phyloP scores from a whole-genome alignment of 2,888 invertebrate species.

The Drosophila cognata region DNA sequence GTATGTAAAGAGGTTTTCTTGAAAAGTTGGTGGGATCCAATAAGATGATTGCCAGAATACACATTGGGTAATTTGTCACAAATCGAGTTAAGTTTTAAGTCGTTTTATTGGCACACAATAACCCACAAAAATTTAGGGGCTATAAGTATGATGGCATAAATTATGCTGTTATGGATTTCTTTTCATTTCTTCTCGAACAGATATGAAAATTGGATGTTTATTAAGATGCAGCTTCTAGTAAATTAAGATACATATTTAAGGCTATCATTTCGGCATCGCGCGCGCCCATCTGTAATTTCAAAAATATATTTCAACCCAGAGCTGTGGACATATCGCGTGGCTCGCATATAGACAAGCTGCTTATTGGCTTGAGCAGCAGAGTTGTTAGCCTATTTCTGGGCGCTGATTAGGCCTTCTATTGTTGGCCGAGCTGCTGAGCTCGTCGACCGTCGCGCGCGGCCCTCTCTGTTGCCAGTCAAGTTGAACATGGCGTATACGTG shows the following conservation, averaged over 20 bases:
- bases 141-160: background rate
- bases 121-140: background rate
- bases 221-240: background rate
- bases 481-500: conserved; percentile 71
- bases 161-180: background rate
- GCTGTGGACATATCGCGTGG: conserved; percentile 27
- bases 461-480: conserved; percentile 15
- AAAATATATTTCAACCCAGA: background rate
- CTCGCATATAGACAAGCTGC: conserved; percentile 24
- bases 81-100: background rate
- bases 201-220: background rate
- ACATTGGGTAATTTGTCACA: background rate
- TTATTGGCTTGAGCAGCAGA: conserved; percentile 23
- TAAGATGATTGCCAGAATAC: background rate
- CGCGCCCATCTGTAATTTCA: background rate
- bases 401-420: conserved; percentile 29
- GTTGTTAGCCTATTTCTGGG: conserved; percentile 17
- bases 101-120: background rate
- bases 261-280: too few relatives aligned
- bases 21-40: background rate
- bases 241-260: background rate
- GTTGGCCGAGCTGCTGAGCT: conserved; percentile 2
- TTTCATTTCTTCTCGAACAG: too few relatives aligned
- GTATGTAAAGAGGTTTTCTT: background rate
- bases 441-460: background rate